Base-by-base conservation (phyloP, 2,113 vertebrate genomes). In the Gymnarchus niloticus region DNA sequence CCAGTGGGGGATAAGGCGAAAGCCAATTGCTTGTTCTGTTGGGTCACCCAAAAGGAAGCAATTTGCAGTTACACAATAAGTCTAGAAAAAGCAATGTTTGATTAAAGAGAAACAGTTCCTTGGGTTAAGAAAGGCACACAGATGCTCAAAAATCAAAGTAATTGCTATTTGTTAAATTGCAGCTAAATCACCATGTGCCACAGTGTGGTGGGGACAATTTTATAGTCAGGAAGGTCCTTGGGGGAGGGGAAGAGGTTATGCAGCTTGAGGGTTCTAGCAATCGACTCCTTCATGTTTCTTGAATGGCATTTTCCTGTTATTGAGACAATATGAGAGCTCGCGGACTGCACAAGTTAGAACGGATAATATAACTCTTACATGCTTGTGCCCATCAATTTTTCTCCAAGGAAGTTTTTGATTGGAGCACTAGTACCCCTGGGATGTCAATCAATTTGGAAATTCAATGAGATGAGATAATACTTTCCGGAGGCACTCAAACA, bases 401-500 rank as follows among this genome's bases (percentile, higher is more conserved):
- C 44, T 41, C 83, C 19, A 49, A 76, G 17, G 83, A 51, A 73
- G 56, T n/a, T 49, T 28, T 25, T 54, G 48, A 84, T 37, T 82
- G 80, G 80, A 6, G 12, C 23, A 54, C 51, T 33, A 54, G 14
- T 37, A 41, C 61, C 61, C 56, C 49, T 23, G 65, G 51, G 69
- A 85, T 8, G 65, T 54, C 51, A 77, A 52, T 41, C 49, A 51
- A 85, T 51, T 51, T 76, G 49, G 51, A 76, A 85, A 85, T 65
- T 33, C 59, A 84, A 69, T 23, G 25, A 73, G 46, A 51, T 52
- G 41, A 7, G 61, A 19, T 82, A 52, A 82, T 82, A 54, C 49
- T 54, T 82, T 54, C 49, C 37, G 51, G 76, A 78, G 23, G 44
- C 41, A n/a, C 14, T 51, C 78, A 81, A 51, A 81, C 46, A 37